phyloP scores from a whole-genome alignment of 2,888 invertebrate genomes.

The Dione vanillae region DNA sequence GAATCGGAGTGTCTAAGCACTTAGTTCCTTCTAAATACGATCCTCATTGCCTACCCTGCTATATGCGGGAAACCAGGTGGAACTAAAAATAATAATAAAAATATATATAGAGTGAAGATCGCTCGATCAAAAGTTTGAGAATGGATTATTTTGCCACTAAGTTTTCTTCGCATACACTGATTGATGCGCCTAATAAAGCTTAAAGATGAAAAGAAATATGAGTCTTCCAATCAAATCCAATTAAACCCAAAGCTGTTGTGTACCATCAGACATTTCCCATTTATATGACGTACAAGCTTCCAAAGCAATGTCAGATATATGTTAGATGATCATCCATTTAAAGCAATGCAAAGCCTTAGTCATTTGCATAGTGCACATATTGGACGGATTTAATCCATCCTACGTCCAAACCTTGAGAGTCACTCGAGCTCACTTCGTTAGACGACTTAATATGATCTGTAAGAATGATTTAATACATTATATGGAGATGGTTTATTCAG shows the following conservation, averaged over 20 bases:
- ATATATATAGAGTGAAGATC: no score
- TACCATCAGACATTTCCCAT: background rate
- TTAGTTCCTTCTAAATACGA: no score
- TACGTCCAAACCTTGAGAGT: conserved; percentile 17
- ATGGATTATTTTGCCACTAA: no score
- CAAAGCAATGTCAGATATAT: conserved; percentile 6
- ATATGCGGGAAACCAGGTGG: no score
- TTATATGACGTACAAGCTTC: background rate
- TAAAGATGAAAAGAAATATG: no score
- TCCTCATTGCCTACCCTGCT: no score
- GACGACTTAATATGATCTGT: conserved; percentile 17
- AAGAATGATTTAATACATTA: conserved; percentile 16
- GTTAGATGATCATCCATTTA: background rate
- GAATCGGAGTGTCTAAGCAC: no score
- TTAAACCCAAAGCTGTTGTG: background rate
- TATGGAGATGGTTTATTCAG: background rate
- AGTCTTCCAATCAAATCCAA: no score
- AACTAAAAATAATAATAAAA: no score
- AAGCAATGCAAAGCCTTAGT: conserved; percentile 4
- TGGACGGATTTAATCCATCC: conserved; percentile 24
- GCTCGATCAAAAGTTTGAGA: no score
- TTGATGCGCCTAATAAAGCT: no score
- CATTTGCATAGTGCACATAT: conserved; percentile 29
- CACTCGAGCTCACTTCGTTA: conserved; percentile 15
- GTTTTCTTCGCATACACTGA: no score